Percentiles rank a stretch among this genome's conserved stretches.
Conservation (phyloP, 2,888 invertebrate genomes). For the Agonum fuliginosum region DNA sequence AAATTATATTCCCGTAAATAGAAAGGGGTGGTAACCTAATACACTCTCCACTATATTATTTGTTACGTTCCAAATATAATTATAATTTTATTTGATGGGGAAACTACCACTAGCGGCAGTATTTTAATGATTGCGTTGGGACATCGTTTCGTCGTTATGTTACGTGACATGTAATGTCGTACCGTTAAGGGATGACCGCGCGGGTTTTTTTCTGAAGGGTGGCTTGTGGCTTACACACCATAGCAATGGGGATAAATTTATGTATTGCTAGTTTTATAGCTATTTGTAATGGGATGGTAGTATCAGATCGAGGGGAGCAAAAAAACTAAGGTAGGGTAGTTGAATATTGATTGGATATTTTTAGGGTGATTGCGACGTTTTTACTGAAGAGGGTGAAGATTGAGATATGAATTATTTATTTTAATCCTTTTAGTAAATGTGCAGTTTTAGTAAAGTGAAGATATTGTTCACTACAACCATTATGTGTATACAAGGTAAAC, state of each 20-base stretch:
- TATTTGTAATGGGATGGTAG: slow-evolving; percentile 32
- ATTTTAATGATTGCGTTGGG: slow-evolving; percentile 27
- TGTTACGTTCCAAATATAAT: background rate
- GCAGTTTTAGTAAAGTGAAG: no score
- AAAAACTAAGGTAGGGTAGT: slow-evolving; percentile 25
- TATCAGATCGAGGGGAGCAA: background rate
- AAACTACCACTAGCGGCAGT: slow-evolving; percentile 19
- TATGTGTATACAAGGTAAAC: no score
- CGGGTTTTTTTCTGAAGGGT: slow-evolving; percentile 27
- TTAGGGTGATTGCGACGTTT: slow-evolving; percentile 1
- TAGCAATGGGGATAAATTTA: slow-evolving; percentile 21
- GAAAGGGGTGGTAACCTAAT: background rate
- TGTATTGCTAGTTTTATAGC: slow-evolving; percentile 41
- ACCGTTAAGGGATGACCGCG: slow-evolving; percentile 25
- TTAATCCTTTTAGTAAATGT: background rate
- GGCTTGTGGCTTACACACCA: slow-evolving; percentile 2
- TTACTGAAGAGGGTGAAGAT: background rate
- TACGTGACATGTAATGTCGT: background rate
- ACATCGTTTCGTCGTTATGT: slow-evolving; percentile 23
- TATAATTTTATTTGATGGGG: slow-evolving; percentile 9
- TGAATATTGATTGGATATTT: background rate
- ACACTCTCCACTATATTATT: no score
- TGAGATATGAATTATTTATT: background rate
- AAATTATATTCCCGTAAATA: no score
- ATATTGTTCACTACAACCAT: no score